phyloP scores from a whole-genome alignment of 2,113 vertebrate genomes.

The Cyphomyrus plagiostoma region DNA sequence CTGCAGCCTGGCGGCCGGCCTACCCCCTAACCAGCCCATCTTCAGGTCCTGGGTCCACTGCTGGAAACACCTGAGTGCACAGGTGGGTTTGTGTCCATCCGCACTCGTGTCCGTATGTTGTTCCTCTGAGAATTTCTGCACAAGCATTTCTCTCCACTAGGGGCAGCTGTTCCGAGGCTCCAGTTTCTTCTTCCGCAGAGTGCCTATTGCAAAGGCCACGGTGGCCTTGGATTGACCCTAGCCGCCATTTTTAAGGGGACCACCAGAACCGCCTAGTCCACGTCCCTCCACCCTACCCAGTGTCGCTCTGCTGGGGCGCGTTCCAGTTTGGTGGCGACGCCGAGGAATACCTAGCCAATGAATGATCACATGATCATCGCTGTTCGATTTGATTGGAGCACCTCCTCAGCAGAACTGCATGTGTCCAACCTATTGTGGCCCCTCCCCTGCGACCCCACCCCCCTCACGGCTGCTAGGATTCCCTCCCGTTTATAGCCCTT shows the following conservation, averaged over 20 bases:
- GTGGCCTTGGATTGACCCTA: neutral
- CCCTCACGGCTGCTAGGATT: neutral
- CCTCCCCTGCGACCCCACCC: neutral
- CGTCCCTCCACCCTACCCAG: neutral
- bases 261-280: neutral
- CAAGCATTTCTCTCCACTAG: constrained; percentile 39
- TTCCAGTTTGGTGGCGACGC: neutral
- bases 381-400: neutral
- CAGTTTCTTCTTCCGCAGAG: constrained; percentile 77
- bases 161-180: constrained; percentile 80
- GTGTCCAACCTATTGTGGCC: neutral
- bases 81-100: constrained; percentile 31
- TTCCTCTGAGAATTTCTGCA: neutral
- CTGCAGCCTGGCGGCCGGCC: constrained; percentile 68
- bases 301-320: neutral
- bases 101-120: neutral
- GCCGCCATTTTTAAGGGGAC: neutral
- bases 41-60: constrained; percentile 79
- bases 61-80: constrained; percentile 69
- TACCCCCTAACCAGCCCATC: constrained; percentile 67
- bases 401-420: neutral
- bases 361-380: neutral
- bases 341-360: neutral
- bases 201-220: constrained; percentile 46
- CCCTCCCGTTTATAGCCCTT: neutral